Evolutionary conservation across 1,140 invertebrate species (phyloP).

Genomic region (Drosophila yakuba): DNA sequence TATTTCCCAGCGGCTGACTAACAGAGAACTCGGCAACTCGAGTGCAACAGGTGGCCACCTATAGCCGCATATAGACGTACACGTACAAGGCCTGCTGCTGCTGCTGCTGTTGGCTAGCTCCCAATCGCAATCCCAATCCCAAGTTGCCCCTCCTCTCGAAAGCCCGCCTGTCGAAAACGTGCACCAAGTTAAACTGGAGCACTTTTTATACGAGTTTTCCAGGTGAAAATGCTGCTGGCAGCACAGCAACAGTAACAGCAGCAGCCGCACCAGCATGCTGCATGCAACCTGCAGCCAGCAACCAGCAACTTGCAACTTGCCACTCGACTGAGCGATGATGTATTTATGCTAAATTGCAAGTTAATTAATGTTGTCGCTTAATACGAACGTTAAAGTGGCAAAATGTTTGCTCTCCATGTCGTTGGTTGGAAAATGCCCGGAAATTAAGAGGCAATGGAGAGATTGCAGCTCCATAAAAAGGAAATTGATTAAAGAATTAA

Average conservation of each 20-base stretch:
- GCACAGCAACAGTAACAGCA: conserved; percentile 1
- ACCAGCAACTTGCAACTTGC: conserved; percentile 12
- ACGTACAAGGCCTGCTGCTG: conserved; percentile 59
- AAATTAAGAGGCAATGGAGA: conserved; percentile 37
- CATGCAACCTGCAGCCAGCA: conserved; percentile 9
- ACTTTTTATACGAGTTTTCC: conserved; percentile 79
- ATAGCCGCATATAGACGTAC: conserved; percentile 23
- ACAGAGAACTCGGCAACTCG: conserved; percentile 37
- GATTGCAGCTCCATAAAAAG: neutral
- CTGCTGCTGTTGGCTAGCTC: conserved; percentile 30
- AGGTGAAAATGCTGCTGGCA: conserved; percentile 59
- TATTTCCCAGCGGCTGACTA: conserved; percentile 81
- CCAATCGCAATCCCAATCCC: conserved; percentile 3
- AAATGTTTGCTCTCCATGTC: conserved; percentile 57
- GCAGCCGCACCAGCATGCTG: conserved; percentile 2
- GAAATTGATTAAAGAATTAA: conserved; percentile 4
- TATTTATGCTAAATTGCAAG: conserved; percentile 82
- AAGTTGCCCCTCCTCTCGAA: conserved; percentile 1
- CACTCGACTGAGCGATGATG: conserved; percentile 71
- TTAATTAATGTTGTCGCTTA: conserved; percentile 73
- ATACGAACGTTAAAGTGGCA: conserved; percentile 79
- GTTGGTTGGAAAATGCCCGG: conserved; percentile 47
- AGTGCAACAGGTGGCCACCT: conserved; percentile 68
- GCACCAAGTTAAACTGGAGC: conserved; percentile 80
- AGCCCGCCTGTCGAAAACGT: conserved; percentile 64